A percentile compares a stretch with the other conserved stretches of the same genome.
Conservation (phyloP, 2,113 vertebrate genomes). For the Hypocryptadius cinnamomeus region DNA sequence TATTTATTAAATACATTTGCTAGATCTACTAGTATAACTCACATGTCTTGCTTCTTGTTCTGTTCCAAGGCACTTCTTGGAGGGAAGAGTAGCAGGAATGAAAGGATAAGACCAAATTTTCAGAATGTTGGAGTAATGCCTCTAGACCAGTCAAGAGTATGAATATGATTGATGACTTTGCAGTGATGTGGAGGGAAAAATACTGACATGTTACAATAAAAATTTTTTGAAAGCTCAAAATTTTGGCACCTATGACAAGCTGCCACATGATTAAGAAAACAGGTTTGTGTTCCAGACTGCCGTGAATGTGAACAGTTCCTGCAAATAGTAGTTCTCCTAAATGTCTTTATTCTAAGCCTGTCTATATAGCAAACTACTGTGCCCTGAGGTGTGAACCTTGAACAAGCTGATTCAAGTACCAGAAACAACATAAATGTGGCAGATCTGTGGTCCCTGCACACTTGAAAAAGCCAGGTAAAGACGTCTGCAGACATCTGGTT, state of each 20-base stretch:
- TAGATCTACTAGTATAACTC: not conserved
- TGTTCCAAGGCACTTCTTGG: not conserved
- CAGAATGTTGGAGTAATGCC: not conserved
- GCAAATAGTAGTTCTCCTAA: not conserved
- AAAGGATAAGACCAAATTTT: not conserved
- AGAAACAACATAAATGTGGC: not conserved
- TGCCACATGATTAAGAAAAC: not conserved
- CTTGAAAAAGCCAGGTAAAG: not conserved
- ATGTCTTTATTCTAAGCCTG: not conserved
- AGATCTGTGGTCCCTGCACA: not conserved
- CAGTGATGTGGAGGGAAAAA: not conserved
- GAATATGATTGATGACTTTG: not conserved
- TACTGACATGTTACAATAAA: not conserved
- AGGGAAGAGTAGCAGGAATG: not conserved
- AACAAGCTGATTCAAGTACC: not conserved
- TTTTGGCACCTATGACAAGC: not conserved
- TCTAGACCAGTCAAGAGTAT: not conserved
- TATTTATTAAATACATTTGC: not conserved
- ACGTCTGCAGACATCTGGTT: not conserved
- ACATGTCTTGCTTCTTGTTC: not conserved
- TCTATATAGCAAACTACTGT: not conserved
- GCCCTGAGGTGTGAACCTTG: fast-evolving
- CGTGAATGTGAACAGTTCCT: not conserved
- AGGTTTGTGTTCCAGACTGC: not conserved
- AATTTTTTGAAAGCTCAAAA: not conserved